A percentile compares a stretch with the other conserved stretches of the same genome.
These are phyloP conservation scores for Cheirogaleus medius DNA, from an alignment of 2,113 vertebrate genomes.

Conservation along the genomic window DNA sequence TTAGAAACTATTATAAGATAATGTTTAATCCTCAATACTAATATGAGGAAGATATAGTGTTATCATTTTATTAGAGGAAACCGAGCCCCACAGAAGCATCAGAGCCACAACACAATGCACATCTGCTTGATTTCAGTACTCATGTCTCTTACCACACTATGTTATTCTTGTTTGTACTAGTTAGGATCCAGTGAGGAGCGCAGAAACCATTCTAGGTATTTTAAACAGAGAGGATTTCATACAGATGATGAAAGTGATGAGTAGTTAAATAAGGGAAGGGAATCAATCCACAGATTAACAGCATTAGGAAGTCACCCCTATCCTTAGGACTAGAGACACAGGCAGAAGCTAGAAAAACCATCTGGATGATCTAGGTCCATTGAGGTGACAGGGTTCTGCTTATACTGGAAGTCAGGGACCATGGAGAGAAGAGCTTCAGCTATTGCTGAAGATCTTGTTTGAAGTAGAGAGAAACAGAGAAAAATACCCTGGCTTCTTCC, in stretches of 20 bases:
- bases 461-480: not conserved
- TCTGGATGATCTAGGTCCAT: not conserved
- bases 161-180: not conserved
- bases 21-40: not conserved
- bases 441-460: not conserved
- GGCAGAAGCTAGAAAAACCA: not conserved
- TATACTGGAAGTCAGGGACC: not conserved
- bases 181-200: not conserved
- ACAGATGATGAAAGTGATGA: not conserved
- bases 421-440: not conserved
- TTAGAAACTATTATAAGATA: not conserved
- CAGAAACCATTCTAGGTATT: not conserved
- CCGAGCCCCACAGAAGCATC: not conserved
- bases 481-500: not conserved
- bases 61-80: not conserved
- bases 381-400: not conserved
- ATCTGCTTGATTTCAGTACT: not conserved
- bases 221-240: not conserved
- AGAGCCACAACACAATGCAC: not conserved
- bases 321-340: not conserved
- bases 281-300: not conserved
- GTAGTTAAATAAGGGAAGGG: not conserved
- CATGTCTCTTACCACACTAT: not conserved
- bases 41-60: not conserved
- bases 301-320: not conserved